Conservation (phyloP, 2,113 vertebrate species). For the Falco punctatus region DNA sequence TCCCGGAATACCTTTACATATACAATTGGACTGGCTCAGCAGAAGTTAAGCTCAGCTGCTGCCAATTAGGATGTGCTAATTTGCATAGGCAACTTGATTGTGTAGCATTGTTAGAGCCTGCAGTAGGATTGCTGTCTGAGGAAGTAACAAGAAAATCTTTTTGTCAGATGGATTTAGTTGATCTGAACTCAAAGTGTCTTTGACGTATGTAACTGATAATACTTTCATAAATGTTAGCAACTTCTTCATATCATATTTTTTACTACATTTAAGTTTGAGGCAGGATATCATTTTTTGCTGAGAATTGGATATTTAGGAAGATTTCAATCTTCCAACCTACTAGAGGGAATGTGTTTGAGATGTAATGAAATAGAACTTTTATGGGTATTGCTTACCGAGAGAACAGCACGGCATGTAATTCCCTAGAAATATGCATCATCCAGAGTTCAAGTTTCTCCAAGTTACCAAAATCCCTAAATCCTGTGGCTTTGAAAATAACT, state of each 20-base stretch:
- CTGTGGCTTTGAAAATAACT: conserved; percentile 29
- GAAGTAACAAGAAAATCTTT: neutral
- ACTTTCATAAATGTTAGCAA: neutral
- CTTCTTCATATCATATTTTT: neutral
- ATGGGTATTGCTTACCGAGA: neutral
- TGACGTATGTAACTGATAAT: neutral
- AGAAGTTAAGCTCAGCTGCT: neutral
- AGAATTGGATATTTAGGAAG: conserved; percentile 3
- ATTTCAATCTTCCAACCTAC: neutral
- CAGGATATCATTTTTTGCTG: neutral
- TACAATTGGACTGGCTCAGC: neutral
- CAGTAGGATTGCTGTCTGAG: neutral
- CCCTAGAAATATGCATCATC: neutral
- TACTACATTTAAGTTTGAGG: neutral
- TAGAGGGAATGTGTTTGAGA: neutral
- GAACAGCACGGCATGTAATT: neutral
- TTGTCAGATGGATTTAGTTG: neutral
- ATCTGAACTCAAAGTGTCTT: neutral
- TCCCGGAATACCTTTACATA: neutral
- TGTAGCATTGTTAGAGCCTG: neutral
- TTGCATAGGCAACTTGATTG: neutral
- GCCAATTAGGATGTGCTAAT: neutral
- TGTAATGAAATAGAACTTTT: neutral
- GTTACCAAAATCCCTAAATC: neutral
- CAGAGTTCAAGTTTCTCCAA: neutral